Evolutionary conservation across 2,113 vertebrate species (phyloP).

Genomic region (Trematomus loennbergii): DNA sequence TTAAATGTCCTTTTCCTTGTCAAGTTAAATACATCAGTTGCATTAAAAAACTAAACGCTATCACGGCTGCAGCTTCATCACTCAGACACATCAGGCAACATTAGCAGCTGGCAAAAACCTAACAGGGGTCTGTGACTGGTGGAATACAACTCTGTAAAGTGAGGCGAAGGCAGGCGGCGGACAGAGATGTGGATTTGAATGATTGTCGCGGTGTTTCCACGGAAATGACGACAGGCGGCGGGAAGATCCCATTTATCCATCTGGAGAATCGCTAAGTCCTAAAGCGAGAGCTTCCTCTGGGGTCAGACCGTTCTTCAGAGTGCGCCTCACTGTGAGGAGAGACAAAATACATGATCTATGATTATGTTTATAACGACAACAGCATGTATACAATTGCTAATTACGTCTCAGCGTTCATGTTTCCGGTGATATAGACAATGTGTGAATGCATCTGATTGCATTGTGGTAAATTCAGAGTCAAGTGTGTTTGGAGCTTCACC

Average conservation of each 20-base stretch:
- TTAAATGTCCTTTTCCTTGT: not conserved
- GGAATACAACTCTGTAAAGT: slow-evolving; percentile 14
- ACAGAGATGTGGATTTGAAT: not conserved
- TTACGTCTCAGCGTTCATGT: too few relatives aligned
- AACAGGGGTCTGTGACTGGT: slow-evolving; percentile 25
- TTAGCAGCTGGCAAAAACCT: slow-evolving; percentile 50
- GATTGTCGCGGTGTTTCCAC: slow-evolving; percentile 9
- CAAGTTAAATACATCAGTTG: slow-evolving; percentile 2
- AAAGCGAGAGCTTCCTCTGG: slow-evolving; percentile 94
- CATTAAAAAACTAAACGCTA: slow-evolving; percentile 15
- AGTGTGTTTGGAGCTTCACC: too few relatives aligned
- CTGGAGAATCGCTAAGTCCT: slow-evolving; percentile 89
- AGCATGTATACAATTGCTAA: not conserved
- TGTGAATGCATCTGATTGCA: too few relatives aligned
- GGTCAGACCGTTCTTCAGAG: slow-evolving; percentile 92
- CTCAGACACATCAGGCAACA: slow-evolving; percentile 56
- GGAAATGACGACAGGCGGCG: not conserved
- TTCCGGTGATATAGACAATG: too few relatives aligned
- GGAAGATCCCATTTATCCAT: slow-evolving; percentile 84
- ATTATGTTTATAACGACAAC: not conserved
- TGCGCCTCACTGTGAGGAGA: slow-evolving; percentile 88
- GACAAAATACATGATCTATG: not conserved
- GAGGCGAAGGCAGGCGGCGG: slow-evolving; percentile 33
- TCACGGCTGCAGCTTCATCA: slow-evolving; percentile 40
- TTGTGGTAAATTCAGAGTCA: too few relatives aligned